These are phyloP conservation scores for Tragelaphus strepsiceros DNA, from an alignment of 2,113 vertebrate species.

Conservation along the genomic window DNA sequence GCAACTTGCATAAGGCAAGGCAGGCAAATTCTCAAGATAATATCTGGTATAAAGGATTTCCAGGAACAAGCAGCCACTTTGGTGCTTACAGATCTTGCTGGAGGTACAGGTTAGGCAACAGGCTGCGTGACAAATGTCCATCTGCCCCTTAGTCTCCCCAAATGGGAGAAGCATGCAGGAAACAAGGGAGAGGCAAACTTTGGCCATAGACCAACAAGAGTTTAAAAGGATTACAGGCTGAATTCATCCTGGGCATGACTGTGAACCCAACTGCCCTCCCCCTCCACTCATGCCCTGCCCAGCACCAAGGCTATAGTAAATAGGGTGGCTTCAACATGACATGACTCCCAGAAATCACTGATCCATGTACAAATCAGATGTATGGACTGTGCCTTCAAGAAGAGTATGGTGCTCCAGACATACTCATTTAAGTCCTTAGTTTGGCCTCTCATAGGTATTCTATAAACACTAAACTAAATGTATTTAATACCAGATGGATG, in stretches of 20 bases:
- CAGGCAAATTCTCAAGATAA: not conserved
- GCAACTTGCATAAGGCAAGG: not conserved
- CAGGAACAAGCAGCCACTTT: not conserved
- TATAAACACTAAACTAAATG: not conserved
- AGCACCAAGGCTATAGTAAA: not conserved
- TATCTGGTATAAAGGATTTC: not conserved
- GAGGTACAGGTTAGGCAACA: not conserved
- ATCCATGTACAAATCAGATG: not conserved
- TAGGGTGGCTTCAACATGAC: not conserved
- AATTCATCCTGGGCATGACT: not conserved
- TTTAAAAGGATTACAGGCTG: not conserved
- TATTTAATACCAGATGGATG: not conserved
- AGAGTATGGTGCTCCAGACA: not conserved
- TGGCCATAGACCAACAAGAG: not conserved
- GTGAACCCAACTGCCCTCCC: not conserved
- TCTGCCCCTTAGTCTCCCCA: not conserved
- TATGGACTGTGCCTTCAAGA: not conserved
- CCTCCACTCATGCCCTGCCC: not conserved
- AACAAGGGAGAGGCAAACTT: not conserved
- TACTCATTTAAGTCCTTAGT: not conserved
- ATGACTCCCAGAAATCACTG: not conserved
- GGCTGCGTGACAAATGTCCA: not conserved
- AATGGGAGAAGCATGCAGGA: not conserved
- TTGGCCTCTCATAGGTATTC: not conserved
- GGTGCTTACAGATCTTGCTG: not conserved